Evolutionary conservation across 2,888 invertebrate species (phyloP).

Genomic region (Carabus problematicus): DNA sequence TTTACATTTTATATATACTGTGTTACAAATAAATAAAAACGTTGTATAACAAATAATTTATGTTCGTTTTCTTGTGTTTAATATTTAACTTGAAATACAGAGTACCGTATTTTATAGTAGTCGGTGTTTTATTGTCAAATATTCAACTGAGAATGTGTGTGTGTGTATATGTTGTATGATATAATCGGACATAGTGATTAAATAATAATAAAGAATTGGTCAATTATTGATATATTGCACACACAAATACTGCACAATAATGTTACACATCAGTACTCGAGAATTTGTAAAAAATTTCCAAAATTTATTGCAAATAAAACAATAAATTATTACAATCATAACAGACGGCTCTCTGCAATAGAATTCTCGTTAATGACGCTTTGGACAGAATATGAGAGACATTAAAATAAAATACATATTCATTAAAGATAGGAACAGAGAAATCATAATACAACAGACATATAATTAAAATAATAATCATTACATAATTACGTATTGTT

Average conservation of each 20-base stretch:
- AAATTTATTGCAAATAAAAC: slow-evolving; percentile 42
- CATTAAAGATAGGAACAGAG: neutral
- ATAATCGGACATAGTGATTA: no score
- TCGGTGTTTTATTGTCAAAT: neutral
- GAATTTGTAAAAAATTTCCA: slow-evolving; percentile 39
- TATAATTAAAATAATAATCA: neutral
- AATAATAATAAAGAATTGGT: slow-evolving; percentile 6
- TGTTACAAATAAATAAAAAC: slow-evolving; percentile 22
- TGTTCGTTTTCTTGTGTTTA: slow-evolving; percentile 7
- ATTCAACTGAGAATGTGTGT: neutral
- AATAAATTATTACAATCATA: slow-evolving; percentile 34
- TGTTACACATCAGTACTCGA: slow-evolving; percentile 27
- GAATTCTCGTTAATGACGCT: neutral
- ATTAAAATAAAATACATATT: no score
- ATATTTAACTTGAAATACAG: slow-evolving; percentile 11
- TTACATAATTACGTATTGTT: neutral
- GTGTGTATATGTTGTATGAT: no score
- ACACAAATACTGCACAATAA: slow-evolving; percentile 41
- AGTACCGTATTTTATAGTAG: slow-evolving; percentile 11
- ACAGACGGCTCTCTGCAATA: neutral
- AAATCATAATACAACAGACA: neutral
- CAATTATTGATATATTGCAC: slow-evolving; percentile 40
- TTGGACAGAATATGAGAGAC: neutral
- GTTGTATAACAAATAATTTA: slow-evolving; percentile 18
- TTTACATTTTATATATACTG: slow-evolving; percentile 27